phyloP scores from a whole-genome alignment of 2,113 vertebrate genomes.

The Baryphthengus martii region DNA sequence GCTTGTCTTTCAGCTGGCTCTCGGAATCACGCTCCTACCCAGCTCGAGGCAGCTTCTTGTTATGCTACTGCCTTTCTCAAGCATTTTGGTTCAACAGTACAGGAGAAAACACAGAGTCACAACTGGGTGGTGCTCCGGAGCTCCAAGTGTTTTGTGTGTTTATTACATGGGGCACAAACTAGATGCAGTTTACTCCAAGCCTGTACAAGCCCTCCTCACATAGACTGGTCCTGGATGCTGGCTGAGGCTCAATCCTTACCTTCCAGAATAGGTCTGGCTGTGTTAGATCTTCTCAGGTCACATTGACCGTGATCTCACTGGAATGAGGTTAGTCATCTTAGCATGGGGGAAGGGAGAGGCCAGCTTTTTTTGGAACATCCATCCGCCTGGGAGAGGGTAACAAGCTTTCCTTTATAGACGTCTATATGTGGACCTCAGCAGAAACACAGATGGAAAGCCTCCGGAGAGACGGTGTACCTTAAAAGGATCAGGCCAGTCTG shows the following conservation, averaged over 20 bases:
- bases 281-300: constrained; percentile 48
- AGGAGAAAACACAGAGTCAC: neutral
- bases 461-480: neutral
- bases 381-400: neutral
- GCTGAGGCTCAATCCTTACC: neutral
- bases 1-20: neutral
- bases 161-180: neutral
- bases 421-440: neutral
- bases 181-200: neutral
- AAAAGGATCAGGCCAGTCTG: neutral
- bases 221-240: neutral
- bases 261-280: constrained; percentile 41
- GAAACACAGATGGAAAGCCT: neutral
- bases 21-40: neutral
- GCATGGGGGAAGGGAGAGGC: neutral
- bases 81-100: neutral
- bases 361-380: neutral
- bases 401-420: neutral
- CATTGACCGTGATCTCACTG: constrained; percentile 52
- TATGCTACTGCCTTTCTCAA: neutral
- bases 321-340: constrained; percentile 47
- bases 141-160: neutral
- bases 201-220: neutral
- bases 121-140: neutral
- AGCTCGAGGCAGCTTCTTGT: neutral